Base-by-base conservation (phyloP, 2,888 invertebrate genomes). In the Limnephilus auricula region DNA sequence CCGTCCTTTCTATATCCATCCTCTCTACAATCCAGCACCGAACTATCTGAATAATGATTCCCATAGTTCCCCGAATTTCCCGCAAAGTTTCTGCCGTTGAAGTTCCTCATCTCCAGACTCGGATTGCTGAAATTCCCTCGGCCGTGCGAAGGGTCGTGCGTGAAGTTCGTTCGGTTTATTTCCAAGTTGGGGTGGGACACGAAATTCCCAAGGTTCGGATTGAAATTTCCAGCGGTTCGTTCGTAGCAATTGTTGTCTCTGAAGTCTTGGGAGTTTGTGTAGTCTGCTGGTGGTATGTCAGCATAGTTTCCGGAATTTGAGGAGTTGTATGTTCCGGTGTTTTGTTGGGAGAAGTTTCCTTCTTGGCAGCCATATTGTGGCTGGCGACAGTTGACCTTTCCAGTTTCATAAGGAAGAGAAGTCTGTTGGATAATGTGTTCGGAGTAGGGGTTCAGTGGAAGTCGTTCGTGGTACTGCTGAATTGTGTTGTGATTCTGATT, bases 301-400 rank as follows among this genome's bases (percentile, higher is more conserved):
- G 93, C 93, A 89, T 93, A 93, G 40, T 93, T 93, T 84, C 93
- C 93, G 2, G 93, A 93, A 89, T 93, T 93, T 2, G 93, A 93
- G 12, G 93, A 93, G 65, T 32, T 94, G 94, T 50, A 93, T 85
- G 78, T 94, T 90, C 79, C 94, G 94, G 92, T 94, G 94, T 84
- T 94, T 87, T 93, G 94, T 79, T 95, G 95, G 0, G 94, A 95
- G 91, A 95, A 95, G 91, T 95, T 94, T 0, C 94, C 94, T 92
- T 95, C 95, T 92, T 95, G 94, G 84, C 94, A 95, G 82, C 94
- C 94, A 89, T 94, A 95, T 2, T 95, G 94, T 32, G 91, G 92
- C 45, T 90, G 90, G 79, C 92, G 40, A 34, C 91, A 92, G 32
- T 92, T 90, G 15, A 92, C 90, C 80, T 93, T 93, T 4, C 87